Evolutionary conservation across 92 coral and sea anemone genomes (phyloP), one percentile per base, ranked within the genome.

Genomic region (Zoanthus gigantus): DNA sequence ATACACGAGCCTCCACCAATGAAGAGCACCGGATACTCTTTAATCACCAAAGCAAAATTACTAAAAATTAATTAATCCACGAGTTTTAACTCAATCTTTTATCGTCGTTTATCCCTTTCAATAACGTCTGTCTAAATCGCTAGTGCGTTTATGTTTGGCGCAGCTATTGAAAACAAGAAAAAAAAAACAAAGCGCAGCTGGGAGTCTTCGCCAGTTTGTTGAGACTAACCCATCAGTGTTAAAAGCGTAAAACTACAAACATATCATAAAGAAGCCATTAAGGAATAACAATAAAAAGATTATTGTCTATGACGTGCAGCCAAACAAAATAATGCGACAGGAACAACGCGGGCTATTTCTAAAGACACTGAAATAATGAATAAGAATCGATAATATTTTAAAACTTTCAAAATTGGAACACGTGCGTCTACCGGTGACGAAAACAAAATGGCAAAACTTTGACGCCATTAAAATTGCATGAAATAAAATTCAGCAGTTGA

Each of bases 291-390:
- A 63, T 63, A 8, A 16, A 63, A 63, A 23, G 29, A 6, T 63
- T 16, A 16, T 63, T 6, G 69, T 63, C 69, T 17, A 63, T 63
- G 23, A 63, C 69, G 69, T 16, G 18, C 7, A 16, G 69, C 14
- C 69, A 63, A 61, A 63, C 69, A 63, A 17, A 63, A 63, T 63
- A 23, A 63, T 63, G 69, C 69, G 16, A 63, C 69, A 63, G 23
- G 23, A 63, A 63, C 29, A 63, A 63, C 69, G 69, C 18, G 29
- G 7, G 29, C 5, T 63, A 16, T 63, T 63, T 63, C 7, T 63
- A 23, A 13, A 63, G 69, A 63, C 69, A 63, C 13, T 23, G 18
- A 63, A 10, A 16, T 16, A 63, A 16, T 16, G 29, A 63, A 16
- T 15, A 63, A 4, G 7, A 16, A 23, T 16, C 16, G 29, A 63